Evolutionary conservation across 2,888 invertebrate species (phyloP), one percentile per base, ranked within the genome.

Genomic region (Apodemia duryi): DNA sequence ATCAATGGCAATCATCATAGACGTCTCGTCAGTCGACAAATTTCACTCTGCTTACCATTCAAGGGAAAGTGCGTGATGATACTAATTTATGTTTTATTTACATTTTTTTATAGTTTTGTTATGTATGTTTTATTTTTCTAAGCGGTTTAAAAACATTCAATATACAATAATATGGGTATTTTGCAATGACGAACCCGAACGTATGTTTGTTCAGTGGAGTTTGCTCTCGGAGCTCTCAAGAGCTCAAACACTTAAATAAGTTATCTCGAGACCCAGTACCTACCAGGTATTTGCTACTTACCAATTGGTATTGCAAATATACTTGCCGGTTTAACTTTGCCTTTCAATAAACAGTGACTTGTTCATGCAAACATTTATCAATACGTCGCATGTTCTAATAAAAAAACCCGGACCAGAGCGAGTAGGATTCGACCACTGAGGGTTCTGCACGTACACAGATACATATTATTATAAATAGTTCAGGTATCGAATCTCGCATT

Each of bases 181-280:
- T 66, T 35, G 62, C 65, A 57, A 64, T 64, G 61, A 51, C 62
- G 54, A 57, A 54, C 63, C 57, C 54, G 63, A 64, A 49, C 51
- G 35, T 64, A 46, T 69, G 63, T 69, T 66, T 68, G 63, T 60
- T 65, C 54, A 65, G 62, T 62, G 63, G 62, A 70, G 68, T 69
- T 69, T 63, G 63, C 63, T 67, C 69, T 71, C 63, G 13, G 46
- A 46, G 46, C 67, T 62, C 69, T 75, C 68, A 70, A 79, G 74
- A 74, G 70, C 61, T 68, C 71, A 74, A 76, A 76, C 74, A 77
- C 76, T 78, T 66, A 57, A 62, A 68, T 67, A 67, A 70, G 69
- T 69, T 74, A 77, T 77, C 76, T 79, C 68, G 69, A 74, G 71
- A 72, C 54, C 57, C 73, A 70, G 67, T 64, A 63, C 66, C 54